phyloP scores from a whole-genome alignment of 2,113 vertebrate genomes.

The Copsychus sechellarum region DNA sequence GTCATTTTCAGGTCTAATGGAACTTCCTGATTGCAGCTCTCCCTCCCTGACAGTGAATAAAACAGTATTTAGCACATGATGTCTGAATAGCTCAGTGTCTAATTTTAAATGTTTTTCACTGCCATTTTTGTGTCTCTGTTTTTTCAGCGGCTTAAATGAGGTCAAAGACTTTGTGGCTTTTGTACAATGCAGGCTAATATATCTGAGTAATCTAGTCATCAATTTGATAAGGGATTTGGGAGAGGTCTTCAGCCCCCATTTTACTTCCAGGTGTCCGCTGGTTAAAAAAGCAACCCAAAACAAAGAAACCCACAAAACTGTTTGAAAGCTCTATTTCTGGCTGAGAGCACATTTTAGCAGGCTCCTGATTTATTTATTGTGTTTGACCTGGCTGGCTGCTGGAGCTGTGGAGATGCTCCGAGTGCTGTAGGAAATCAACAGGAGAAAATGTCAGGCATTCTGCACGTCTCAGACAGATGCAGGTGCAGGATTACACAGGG shows the following conservation, averaged over 20 bases:
- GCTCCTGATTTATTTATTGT: not conserved
- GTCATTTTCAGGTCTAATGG: not conserved
- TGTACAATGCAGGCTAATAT: not conserved
- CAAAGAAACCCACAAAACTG: not conserved
- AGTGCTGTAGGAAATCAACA: not conserved
- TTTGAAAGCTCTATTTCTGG: not conserved
- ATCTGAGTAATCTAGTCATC: not conserved
- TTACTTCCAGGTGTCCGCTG: not conserved
- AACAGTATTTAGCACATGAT: conserved; percentile 7
- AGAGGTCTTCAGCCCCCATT: not conserved
- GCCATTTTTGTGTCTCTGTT: not conserved
- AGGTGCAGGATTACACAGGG: not conserved
- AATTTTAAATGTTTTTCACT: conserved; percentile 32
- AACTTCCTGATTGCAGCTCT: not conserved
- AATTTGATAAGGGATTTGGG: not conserved
- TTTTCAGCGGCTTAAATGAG: conserved; percentile 28
- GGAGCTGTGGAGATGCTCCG: not conserved
- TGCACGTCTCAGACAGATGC: not conserved
- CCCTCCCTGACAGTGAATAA: not conserved
- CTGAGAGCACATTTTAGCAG: not conserved
- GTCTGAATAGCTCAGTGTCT: conserved; percentile 25
- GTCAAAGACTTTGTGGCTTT: not conserved
- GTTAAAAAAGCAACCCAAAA: not conserved
- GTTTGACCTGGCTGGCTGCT: not conserved
- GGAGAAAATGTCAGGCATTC: not conserved